These are phyloP conservation scores for Nerophis ophidion DNA, from an alignment of 2,113 vertebrate genomes.

Conservation along the genomic window DNA sequence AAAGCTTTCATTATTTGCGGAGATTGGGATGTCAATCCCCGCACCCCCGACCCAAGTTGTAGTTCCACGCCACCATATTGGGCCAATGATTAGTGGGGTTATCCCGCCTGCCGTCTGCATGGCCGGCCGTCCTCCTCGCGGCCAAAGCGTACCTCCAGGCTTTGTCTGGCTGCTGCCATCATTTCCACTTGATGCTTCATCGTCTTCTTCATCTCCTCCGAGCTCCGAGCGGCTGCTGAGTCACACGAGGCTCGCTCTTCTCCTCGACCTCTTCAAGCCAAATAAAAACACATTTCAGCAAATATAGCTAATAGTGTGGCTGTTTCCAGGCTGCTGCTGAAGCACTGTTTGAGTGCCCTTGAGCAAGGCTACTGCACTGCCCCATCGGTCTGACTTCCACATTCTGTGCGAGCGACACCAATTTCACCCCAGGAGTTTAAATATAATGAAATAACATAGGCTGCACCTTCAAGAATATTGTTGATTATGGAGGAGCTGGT, in stretches of 20 bases:
- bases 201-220: slow-evolving; percentile 39
- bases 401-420: too few species aligned
- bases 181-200: slow-evolving; percentile 34
- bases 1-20: slow-evolving; percentile 72
- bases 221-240: slow-evolving; percentile 37
- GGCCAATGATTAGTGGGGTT: slow-evolving; percentile 67
- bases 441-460: too few species aligned
- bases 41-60: slow-evolving; percentile 62
- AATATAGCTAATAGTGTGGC: neutral
- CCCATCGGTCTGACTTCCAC: too few species aligned
- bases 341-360: too few species aligned
- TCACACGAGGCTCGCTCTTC: slow-evolving; percentile 23
- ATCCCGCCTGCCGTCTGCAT: slow-evolving; percentile 40
- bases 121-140: slow-evolving; percentile 46
- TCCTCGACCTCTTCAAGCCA: neutral
- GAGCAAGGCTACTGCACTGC: too few species aligned
- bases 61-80: slow-evolving; percentile 58
- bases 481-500: too few species aligned
- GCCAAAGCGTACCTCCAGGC: slow-evolving; percentile 54
- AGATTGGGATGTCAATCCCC: slow-evolving; percentile 70
- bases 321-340: too few species aligned
- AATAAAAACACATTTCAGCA: neutral
- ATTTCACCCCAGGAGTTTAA: too few species aligned
- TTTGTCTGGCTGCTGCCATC: slow-evolving; percentile 13
- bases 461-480: too few species aligned